These are phyloP conservation scores for Actenoides lindsayi DNA, from an alignment of 2,113 vertebrate genomes.

Conservation along the genomic window DNA sequence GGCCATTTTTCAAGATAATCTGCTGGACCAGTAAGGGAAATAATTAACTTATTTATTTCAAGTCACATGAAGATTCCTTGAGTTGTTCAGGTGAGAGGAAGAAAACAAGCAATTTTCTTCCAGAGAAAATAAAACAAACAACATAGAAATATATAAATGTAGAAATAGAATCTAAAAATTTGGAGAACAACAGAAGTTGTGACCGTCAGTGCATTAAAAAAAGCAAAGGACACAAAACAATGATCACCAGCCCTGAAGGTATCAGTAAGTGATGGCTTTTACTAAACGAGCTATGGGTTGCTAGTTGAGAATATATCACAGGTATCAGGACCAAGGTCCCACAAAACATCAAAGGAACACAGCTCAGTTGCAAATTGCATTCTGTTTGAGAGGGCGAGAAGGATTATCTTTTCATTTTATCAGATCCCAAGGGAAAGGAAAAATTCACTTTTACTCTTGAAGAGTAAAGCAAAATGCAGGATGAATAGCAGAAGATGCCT, in stretches of 20 bases:
- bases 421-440: neutral
- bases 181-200: neutral
- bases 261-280: neutral
- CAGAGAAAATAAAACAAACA: neutral
- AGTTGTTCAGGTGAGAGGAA: neutral
- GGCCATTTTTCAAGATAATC: neutral
- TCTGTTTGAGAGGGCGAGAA: neutral
- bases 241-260: neutral
- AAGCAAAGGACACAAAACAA: neutral
- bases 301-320: neutral
- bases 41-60: neutral
- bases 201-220: neutral
- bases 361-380: neutral
- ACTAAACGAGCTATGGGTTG: neutral
- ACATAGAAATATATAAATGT: neutral
- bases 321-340: neutral
- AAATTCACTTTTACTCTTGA: neutral
- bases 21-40: neutral
- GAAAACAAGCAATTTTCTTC: neutral
- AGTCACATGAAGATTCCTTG: neutral
- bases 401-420: neutral
- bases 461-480: neutral
- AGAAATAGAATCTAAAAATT: neutral
- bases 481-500: neutral
- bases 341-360: neutral